A percentile compares a stretch with the other conserved stretches of the same genome.
phyloP scores from a whole-genome alignment of 1,140 invertebrate genomes.

The Nasonia giraulti region DNA sequence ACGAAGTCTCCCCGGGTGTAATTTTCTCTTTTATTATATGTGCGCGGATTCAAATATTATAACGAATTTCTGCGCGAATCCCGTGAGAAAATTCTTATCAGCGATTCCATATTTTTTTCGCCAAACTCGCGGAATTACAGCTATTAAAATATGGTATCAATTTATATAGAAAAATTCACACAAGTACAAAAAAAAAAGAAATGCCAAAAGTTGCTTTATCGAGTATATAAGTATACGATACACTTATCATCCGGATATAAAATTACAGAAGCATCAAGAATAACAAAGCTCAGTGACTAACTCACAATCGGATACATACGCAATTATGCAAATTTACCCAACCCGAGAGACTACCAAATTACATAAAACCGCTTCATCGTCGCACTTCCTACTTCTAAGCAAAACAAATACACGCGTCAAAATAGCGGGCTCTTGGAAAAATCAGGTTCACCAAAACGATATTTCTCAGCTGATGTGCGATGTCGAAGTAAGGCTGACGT shows the following conservation, averaged over 20 bases:
- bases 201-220: no score
- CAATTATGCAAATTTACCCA: neutral
- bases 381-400: no score
- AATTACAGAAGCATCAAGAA: no score
- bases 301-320: neutral
- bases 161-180: no score
- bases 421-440: neutral
- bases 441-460: neutral
- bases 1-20: neutral
- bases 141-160: no score
- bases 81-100: neutral
- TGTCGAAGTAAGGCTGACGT: conserved; percentile 5
- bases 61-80: neutral
- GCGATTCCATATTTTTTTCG: no score
- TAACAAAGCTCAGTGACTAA: neutral
- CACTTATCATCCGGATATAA: no score
- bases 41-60: neutral
- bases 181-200: no score
- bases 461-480: conserved; percentile 29
- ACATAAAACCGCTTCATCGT: no score
- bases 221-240: no score
- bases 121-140: no score
- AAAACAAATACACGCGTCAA: neutral
- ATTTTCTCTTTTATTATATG: neutral
- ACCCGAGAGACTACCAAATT: no score